A percentile compares a stretch with the other conserved stretches of the same genome.
Conservation (phyloP, 2,888 invertebrate species). For the Drosophila antonietae region DNA sequence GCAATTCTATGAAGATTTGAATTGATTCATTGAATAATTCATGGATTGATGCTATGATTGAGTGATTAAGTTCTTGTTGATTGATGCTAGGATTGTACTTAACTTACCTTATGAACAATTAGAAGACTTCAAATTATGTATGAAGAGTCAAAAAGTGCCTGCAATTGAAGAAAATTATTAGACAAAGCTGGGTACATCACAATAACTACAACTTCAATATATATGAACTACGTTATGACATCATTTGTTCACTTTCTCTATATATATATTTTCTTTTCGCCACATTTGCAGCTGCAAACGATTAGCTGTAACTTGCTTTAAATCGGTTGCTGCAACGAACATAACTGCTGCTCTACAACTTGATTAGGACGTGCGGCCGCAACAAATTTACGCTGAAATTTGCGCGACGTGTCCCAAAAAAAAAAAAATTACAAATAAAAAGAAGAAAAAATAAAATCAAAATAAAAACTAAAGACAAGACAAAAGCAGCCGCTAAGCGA, state of each 20-base stretch:
- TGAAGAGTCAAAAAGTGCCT: neutral
- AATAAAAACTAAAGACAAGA: slow-evolving; percentile 16
- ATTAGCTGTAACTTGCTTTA: slow-evolving; percentile 57
- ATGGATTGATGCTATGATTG: neutral
- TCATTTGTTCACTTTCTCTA: neutral
- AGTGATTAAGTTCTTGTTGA: neutral
- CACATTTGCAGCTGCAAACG: slow-evolving; percentile 67
- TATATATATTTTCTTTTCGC: neutral
- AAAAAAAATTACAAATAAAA: slow-evolving; percentile 8
- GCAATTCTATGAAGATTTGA: neutral
- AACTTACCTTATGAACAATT: neutral
- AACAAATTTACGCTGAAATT: slow-evolving; percentile 68
- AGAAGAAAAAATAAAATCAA: slow-evolving; percentile 11
- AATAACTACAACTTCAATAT: neutral
- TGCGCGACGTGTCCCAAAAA: slow-evolving; percentile 32
- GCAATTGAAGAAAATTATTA: neutral
- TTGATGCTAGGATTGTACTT: neutral
- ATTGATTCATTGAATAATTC: neutral
- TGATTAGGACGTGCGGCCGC: slow-evolving; percentile 56
- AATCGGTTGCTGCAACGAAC: slow-evolving; percentile 27
- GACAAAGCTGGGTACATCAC: neutral
- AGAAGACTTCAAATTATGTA: neutral
- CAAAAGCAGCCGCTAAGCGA: slow-evolving; percentile 38
- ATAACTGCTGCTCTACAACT: slow-evolving; percentile 42
- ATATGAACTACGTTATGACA: neutral